A percentile compares a stretch with the other conserved stretches of the same genome.
Evolutionary conservation across 2,113 vertebrate genomes (phyloP).

Genomic region (Phaetusa simplex): DNA sequence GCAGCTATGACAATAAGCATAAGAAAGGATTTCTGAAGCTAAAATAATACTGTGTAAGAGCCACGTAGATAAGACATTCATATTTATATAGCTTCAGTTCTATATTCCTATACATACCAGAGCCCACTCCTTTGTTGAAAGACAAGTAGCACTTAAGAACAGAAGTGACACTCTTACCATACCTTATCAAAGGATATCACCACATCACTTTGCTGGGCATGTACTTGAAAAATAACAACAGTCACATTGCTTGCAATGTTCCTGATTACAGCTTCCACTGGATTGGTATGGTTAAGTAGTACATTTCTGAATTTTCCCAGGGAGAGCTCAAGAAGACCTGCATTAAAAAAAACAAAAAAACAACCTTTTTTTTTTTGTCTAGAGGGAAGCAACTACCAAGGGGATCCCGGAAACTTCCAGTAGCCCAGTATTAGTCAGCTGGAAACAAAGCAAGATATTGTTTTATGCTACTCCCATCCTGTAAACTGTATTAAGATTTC

Average conservation of each 20-base stretch:
- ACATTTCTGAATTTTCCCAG: constrained; percentile 87
- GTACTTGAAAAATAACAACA: constrained; percentile 87
- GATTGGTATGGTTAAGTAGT: constrained; percentile 75
- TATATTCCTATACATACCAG: background rate
- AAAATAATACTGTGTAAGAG: background rate
- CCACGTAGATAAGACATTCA: background rate
- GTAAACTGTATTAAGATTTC: background rate
- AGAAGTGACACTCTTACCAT: background rate
- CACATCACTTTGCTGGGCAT: constrained; percentile 82
- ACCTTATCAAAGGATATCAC: constrained; percentile 88
- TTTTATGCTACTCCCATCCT: background rate
- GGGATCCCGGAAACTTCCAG: background rate
- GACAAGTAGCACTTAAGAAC: background rate
- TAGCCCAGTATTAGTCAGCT: background rate
- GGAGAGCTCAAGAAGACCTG: constrained; percentile 86
- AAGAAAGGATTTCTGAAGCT: background rate
- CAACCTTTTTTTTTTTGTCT: background rate
- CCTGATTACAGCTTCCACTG: constrained; percentile 81
- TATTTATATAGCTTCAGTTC: background rate
- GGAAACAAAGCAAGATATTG: background rate
- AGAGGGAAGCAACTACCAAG: background rate
- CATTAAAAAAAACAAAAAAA: background rate
- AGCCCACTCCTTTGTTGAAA: background rate
- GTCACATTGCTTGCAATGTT: constrained; percentile 80
- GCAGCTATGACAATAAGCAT: background rate